Evolutionary conservation across 2,888 invertebrate genomes (phyloP).

Genomic region (Drosophila monieri): DNA sequence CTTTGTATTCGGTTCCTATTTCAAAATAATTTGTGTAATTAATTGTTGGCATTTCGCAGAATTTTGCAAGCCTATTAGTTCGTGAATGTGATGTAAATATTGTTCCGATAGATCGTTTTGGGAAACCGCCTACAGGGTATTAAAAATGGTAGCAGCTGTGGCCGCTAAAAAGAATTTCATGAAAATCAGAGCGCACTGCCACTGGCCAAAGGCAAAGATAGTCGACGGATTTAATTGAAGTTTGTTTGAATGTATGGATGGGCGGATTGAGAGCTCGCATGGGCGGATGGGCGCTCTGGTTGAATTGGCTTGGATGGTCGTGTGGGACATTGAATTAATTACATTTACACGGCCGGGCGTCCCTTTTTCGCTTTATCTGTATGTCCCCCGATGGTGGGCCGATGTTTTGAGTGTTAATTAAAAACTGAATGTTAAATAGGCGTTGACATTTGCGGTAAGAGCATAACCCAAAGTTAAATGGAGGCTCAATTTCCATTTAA

Average conservation of each 20-base stretch:
- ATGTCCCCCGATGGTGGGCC: conserved; percentile 9
- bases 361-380: conserved; percentile 11
- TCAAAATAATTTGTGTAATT: background rate
- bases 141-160: conserved; percentile 18
- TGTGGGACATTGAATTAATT: conserved; percentile 44
- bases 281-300: conserved; percentile 3
- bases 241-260: conserved; percentile 33
- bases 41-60: background rate
- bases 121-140: conserved; percentile 3
- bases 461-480: background rate
- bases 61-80: background rate
- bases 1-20: background rate
- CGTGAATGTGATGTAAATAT: background rate
- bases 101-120: background rate
- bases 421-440: conserved; percentile 54
- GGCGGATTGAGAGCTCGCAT: background rate
- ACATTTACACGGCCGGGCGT: conserved; percentile 40
- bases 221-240: conserved; percentile 47
- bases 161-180: conserved; percentile 21
- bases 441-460: conserved; percentile 36
- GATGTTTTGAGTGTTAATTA: conserved; percentile 55
- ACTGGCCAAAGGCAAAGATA: conserved; percentile 28
- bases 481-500: conserved; percentile 5
- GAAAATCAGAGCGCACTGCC: conserved; percentile 45
- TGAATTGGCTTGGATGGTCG: conserved; percentile 25